A percentile compares a stretch with the other conserved stretches of the same genome.
Conservation (phyloP, 2,113 vertebrate species). For the Dromiciops gliroides region DNA sequence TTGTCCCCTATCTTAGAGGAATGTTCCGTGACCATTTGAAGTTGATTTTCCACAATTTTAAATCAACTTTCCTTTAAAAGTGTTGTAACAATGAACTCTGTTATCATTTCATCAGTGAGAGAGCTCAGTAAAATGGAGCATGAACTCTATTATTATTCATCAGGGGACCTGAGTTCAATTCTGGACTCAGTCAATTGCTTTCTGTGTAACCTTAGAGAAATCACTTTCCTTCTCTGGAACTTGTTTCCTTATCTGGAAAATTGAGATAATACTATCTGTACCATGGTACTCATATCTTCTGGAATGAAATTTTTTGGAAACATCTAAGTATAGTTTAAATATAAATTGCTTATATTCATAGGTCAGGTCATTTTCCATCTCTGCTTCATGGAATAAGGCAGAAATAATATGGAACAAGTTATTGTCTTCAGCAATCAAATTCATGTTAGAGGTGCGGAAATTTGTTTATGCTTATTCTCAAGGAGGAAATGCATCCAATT, state of each 20-base stretch:
- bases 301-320: background rate
- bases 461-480: conserved; percentile 45
- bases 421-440: conserved; percentile 21
- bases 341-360: background rate
- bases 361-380: background rate
- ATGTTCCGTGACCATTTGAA: conserved; percentile 66
- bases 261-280: background rate
- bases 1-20: conserved; percentile 76
- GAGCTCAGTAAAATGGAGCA: background rate
- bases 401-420: background rate
- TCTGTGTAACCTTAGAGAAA: background rate
- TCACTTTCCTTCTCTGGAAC: background rate
- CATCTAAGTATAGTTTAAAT: background rate
- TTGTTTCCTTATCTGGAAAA: background rate
- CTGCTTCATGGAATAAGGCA: background rate
- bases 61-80: conserved; percentile 66
- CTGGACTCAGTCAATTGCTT: background rate
- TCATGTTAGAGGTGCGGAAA: conserved; percentile 21
- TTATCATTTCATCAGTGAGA: conserved; percentile 52
- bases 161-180: background rate
- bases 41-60: conserved; percentile 54
- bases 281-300: background rate
- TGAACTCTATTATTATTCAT: background rate
- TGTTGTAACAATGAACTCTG: conserved; percentile 32
- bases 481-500: conserved; percentile 50